Conservation (phyloP, 64 coral and sea anemone genomes). For the Stichodactyla helianthus region DNA sequence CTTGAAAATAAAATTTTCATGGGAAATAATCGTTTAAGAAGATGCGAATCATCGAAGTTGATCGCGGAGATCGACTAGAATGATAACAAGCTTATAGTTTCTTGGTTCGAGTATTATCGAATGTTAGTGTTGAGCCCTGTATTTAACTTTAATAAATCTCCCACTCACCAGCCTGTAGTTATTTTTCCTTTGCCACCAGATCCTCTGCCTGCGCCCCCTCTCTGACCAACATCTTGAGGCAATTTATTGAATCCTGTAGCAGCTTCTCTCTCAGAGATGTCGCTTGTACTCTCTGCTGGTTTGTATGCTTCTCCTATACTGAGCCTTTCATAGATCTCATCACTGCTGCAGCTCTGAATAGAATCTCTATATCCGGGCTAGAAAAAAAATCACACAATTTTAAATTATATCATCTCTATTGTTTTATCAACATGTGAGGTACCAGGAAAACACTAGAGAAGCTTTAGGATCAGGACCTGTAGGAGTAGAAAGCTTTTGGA, state of each 20-base stretch:
- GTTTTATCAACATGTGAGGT: too few relatives aligned
- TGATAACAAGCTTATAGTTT: too few relatives aligned
- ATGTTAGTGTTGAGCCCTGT: too few relatives aligned
- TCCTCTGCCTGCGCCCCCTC: constrained; percentile 33
- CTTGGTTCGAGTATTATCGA: too few relatives aligned
- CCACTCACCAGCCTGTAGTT: constrained; percentile 60
- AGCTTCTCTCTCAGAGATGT: background rate
- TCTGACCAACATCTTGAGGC: constrained; percentile 14
- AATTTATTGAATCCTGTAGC: background rate
- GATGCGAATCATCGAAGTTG: too few relatives aligned
- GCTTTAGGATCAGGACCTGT: too few relatives aligned
- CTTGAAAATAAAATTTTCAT: too few relatives aligned
- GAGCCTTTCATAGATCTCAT: constrained; percentile 76
- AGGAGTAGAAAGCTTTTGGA: too few relatives aligned
- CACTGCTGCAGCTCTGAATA: constrained; percentile 59
- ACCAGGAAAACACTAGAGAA: too few relatives aligned
- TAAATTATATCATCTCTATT: background rate
- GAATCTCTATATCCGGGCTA: constrained; percentile 48
- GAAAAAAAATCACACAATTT: background rate
- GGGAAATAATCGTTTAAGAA: too few relatives aligned
- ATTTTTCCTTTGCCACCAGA: constrained; percentile 77
- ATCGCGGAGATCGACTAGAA: too few relatives aligned
- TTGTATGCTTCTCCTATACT: constrained; percentile 22
- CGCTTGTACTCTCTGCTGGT: background rate
- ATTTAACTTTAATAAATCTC: background rate